Evolutionary conservation across 2,888 invertebrate species (phyloP), one percentile per base, ranked within the genome.

Genomic region (Helicoverpa assulta): DNA sequence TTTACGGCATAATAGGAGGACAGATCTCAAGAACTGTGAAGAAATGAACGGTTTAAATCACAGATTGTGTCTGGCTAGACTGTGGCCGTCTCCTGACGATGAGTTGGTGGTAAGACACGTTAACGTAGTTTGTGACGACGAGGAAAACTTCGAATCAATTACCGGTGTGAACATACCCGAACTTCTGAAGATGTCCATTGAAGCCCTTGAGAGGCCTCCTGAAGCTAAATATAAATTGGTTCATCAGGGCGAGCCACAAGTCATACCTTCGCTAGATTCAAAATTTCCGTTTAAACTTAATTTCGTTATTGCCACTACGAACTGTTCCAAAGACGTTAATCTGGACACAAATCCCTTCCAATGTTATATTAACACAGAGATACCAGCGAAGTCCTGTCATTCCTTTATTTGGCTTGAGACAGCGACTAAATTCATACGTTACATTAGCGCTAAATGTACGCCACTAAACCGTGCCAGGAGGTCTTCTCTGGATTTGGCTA

Each of bases 11-110:
- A 82, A 88, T 56, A 85, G 83, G 55, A 85, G 86, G 52, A 61
- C 67, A 10, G 84, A 89, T 60, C 67, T 93, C 12, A 21, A 75
- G 2, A 71, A 87, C 19, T 94, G 94, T 78, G 94, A 93, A 18
- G 94, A 94, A 84, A 83, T 94, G 75, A 87, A 89, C 50, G 93
- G 91, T 21, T 73, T 88, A 58, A 82, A 83, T 59, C 93, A 93
- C 69, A 90, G 76, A 76, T 64, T 93, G 54, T 94, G 94, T 77
- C 85, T 90, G 33, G 92, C 88, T n/a, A 88, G 91, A 56, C 57
- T 94, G 21, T 93, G 88, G 86, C 94, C 93, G 2, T 87, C 90
- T n/a, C 80, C 87, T n/a, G 91, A 91, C 37, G 92, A 94, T 76
- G 93, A 93, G 57, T 73, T 90, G 12, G 82, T 91, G 3, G 70